Evolutionary conservation across 2,797 vertebrate species (phyloP).

Genomic region (Parauchenoglanis punctatus): DNA sequence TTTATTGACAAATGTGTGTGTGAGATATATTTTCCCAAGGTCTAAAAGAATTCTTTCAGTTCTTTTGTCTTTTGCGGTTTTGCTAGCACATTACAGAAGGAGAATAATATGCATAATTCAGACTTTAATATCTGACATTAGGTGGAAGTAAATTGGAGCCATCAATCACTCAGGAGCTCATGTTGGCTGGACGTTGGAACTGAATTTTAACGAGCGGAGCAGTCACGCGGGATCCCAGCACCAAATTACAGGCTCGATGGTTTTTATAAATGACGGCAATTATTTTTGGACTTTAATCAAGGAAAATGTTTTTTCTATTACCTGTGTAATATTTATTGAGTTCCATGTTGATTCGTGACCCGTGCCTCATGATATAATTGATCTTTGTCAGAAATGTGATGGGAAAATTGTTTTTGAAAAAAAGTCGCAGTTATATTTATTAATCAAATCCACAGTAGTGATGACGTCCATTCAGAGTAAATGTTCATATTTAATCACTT

Average conservation of each 20-base stretch:
- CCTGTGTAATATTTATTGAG: slow-evolving; percentile 2
- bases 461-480: background rate
- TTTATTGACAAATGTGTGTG: background rate
- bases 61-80: background rate
- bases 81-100: slow-evolving; percentile 44
- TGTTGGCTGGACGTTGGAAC: slow-evolving; percentile 64
- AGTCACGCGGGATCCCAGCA: slow-evolving; percentile 65
- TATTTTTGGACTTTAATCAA: slow-evolving; percentile 66
- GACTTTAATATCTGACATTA: slow-evolving; percentile 73
- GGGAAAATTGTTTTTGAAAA: background rate
- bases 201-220: slow-evolving; percentile 66
- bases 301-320: slow-evolving; percentile 35
- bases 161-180: slow-evolving; percentile 73
- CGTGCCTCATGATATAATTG: slow-evolving; percentile 2
- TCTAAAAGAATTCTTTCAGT: background rate
- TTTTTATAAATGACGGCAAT: slow-evolving; percentile 68
- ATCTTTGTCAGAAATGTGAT: slow-evolving; percentile 7
- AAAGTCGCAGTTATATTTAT: background rate
- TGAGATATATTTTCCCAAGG: background rate
- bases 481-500: background rate
- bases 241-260: slow-evolving; percentile 64
- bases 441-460: background rate
- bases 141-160: slow-evolving; percentile 72
- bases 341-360: slow-evolving; percentile 2
- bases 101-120: slow-evolving; percentile 74